Base-by-base conservation (phyloP, 2,888 invertebrate genomes). In the Chouioia cunea region DNA sequence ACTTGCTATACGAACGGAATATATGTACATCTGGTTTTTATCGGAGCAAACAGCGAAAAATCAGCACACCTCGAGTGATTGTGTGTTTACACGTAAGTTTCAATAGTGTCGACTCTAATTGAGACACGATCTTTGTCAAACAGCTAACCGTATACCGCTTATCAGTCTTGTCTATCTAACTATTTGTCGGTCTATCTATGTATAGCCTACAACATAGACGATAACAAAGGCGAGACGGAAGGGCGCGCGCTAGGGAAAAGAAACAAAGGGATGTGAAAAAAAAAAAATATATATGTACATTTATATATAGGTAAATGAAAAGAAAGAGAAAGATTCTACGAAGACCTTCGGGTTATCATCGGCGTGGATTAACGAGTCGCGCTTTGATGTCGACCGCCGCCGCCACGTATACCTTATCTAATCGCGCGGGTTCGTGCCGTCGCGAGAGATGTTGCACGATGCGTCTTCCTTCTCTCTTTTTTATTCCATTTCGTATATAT, bases 301-400 rank as follows among this genome's bases (percentile, higher is more conserved):
- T n/a, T n/a, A n/a, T n/a, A n/a, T n/a, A n/a, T n/a, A n/a, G n/a
- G n/a, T n/a, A 4, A n/a, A 52, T 23, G 43, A 43, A 6, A 27
- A 58, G 53, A 47, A 2, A 65, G 68, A 64, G 74, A 73, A 69
- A 74, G 27, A 65, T 75, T 76, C 76, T 76, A 75, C 77, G 80
- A 82, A 82, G 82, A 80, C 79, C 80, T 81, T 79, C 76, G 79
- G 27, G 78, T 85, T 85, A 85, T 85, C 85, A 84, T 82, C 80
- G 82, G 83, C 80, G 82, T 80, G 84, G 85, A 85, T 85, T 85
- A 85, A 82, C 83, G 83, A 77, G 80, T 79, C 79, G 77, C 79
- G 79, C 83, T 85, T 85, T 85, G 83, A 85, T 84, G 83, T 84
- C 76, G 77, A 80, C 84, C 84, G 80, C 79, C 72, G 72, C 73